phyloP scores from a whole-genome alignment of 2,113 vertebrate genomes.

The Blennius ocellaris region DNA sequence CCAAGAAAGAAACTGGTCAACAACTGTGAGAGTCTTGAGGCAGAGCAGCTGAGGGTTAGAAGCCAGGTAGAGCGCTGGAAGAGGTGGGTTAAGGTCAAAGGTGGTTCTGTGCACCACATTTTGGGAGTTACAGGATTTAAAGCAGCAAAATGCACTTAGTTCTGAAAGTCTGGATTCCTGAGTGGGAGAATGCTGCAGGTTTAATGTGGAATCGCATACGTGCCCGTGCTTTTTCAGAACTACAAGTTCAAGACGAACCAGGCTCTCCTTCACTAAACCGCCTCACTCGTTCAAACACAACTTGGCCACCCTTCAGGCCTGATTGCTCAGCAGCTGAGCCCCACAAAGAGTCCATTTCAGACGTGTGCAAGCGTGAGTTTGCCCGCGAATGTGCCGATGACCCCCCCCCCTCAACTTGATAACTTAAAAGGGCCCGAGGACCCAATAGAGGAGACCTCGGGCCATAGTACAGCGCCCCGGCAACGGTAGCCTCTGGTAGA shows the following conservation, averaged over 20 bases:
- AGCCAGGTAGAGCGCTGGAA: not conserved
- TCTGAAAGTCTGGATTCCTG: too few species aligned
- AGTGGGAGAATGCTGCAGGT: not conserved
- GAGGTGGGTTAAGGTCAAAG: not conserved
- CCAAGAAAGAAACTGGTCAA: slow-evolving; percentile 8
- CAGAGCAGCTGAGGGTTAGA: not conserved
- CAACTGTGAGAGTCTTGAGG: slow-evolving; percentile 6
- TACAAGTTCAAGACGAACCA: not conserved
- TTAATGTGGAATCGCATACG: not conserved
- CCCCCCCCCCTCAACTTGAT: slow-evolving; percentile 62
- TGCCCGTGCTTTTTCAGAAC: not conserved
- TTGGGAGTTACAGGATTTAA: too few species aligned
- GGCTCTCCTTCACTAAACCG: not conserved
- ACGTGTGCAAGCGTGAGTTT: slow-evolving; percentile 38
- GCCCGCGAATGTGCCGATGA: slow-evolving; percentile 32
- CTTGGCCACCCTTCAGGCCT: slow-evolving; percentile 18
- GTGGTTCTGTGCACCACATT: too few species aligned
- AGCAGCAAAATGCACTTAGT: too few species aligned
- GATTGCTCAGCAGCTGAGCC: slow-evolving; percentile 57
- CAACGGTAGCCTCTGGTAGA: slow-evolving; percentile 63
- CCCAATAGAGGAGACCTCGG: slow-evolving; percentile 24
- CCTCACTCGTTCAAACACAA: slow-evolving; percentile 28
- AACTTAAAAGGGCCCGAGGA: slow-evolving; percentile 55
- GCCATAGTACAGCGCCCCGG: slow-evolving; percentile 47
- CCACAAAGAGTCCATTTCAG: slow-evolving; percentile 47